These are phyloP conservation scores for Pangasius sanitwongsei DNA, from an alignment of 2,797 vertebrate genomes.

Conservation along the genomic window DNA sequence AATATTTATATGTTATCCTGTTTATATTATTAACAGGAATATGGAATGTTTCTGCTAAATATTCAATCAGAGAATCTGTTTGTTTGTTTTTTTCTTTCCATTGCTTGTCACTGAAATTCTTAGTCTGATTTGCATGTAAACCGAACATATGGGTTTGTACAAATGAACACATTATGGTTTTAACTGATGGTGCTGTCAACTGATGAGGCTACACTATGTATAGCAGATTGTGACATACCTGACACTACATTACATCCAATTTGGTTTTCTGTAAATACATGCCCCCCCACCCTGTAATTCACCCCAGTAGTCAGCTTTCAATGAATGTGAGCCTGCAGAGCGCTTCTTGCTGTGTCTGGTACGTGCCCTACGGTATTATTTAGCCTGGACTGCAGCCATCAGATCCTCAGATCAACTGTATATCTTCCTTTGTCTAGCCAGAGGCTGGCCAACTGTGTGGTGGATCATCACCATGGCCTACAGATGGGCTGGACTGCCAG, in stretches of 20 bases:
- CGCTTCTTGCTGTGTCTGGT: neutral
- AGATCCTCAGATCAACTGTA: neutral
- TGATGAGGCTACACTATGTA: neutral
- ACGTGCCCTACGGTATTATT: neutral
- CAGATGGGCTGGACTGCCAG: neutral
- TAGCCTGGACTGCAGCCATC: neutral
- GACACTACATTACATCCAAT: neutral
- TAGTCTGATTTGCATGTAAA: neutral
- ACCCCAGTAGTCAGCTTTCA: neutral
- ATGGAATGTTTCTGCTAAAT: neutral
- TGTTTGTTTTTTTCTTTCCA: neutral
- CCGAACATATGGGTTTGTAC: neutral
- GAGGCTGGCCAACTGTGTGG: neutral
- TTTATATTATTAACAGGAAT: neutral
- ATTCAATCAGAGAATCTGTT: neutral
- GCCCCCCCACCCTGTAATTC: neutral
- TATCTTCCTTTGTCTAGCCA: neutral
- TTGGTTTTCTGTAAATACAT: neutral
- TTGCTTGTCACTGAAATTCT: neutral
- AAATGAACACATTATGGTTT: neutral
- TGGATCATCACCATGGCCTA: neutral
- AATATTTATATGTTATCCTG: too few species aligned
- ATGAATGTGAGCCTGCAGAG: neutral
- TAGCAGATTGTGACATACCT: neutral
- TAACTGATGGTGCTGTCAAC: neutral